Conservation (phyloP, 2,888 invertebrate species). For the Trichacis sp. region DNA sequence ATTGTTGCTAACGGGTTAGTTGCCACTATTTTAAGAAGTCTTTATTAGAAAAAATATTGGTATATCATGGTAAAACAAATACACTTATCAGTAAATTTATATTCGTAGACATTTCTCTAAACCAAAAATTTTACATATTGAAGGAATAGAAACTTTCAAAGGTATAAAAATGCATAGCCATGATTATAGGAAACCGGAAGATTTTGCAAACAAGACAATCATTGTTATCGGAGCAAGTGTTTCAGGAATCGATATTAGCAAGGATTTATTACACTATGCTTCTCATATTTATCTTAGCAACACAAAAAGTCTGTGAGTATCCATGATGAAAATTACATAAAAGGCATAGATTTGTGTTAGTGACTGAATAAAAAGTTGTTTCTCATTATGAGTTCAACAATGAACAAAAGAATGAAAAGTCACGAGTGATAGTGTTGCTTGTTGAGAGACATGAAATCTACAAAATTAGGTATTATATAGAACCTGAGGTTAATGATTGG, state of each 20-base stretch:
- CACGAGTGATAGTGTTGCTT: too few relatives aligned
- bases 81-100: neutral
- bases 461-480: too few relatives aligned
- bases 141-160: slow-evolving; percentile 70
- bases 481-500: too few relatives aligned
- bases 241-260: slow-evolving; percentile 80
- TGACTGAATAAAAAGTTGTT: too few relatives aligned
- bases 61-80: too few relatives aligned
- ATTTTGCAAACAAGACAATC: slow-evolving; percentile 73
- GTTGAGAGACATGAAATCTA: too few relatives aligned
- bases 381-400: too few relatives aligned
- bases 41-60: too few relatives aligned
- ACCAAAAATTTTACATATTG: slow-evolving; percentile 70
- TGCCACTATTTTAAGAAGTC: too few relatives aligned
- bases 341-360: too few relatives aligned
- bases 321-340: too few relatives aligned
- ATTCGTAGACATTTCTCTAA: slow-evolving; percentile 70
- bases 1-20: slow-evolving; percentile 72
- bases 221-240: slow-evolving; percentile 80
- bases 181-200: slow-evolving; percentile 77
- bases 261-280: slow-evolving; percentile 73
- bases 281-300: slow-evolving; percentile 72
- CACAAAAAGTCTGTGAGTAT: slow-evolving; percentile 67
- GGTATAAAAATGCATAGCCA: slow-evolving; percentile 80
- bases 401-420: too few relatives aligned